phyloP scores from a whole-genome alignment of 2,888 invertebrate species.

The Fragum fragum region DNA sequence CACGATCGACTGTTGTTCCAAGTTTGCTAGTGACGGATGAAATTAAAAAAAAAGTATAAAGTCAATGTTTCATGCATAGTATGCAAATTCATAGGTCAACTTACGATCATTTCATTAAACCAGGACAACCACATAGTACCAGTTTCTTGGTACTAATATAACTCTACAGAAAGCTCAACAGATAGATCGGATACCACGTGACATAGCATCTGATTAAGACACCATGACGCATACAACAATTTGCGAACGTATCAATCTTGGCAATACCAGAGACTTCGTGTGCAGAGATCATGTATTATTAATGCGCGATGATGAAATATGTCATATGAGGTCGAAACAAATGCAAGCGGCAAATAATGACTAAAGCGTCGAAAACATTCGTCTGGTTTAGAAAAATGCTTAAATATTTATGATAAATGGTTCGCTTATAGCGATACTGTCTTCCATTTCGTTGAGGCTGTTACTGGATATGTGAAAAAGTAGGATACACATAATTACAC shows the following conservation, averaged over 20 bases:
- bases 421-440: neutral
- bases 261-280: neutral
- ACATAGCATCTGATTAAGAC: neutral
- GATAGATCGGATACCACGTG: too few relatives aligned
- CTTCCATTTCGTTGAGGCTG: neutral
- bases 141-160: too few relatives aligned
- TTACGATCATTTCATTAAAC: too few relatives aligned
- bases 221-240: neutral
- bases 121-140: too few relatives aligned
- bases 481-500: too few relatives aligned
- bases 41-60: too few relatives aligned
- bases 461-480: too few relatives aligned
- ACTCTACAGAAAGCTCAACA: too few relatives aligned
- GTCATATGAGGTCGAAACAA: neutral
- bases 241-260: neutral
- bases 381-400: constrained; percentile 10
- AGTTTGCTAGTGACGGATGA: too few relatives aligned
- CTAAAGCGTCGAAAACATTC: constrained; percentile 20
- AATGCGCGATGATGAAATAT: neutral
- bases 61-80: too few relatives aligned
- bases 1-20: too few relatives aligned
- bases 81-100: too few relatives aligned
- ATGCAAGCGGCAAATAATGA: neutral
- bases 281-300: constrained; percentile 7
- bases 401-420: neutral